These are phyloP conservation scores for Trachelus stipa DNA, from an alignment of 2,888 invertebrate genomes.

Conservation along the genomic window DNA sequence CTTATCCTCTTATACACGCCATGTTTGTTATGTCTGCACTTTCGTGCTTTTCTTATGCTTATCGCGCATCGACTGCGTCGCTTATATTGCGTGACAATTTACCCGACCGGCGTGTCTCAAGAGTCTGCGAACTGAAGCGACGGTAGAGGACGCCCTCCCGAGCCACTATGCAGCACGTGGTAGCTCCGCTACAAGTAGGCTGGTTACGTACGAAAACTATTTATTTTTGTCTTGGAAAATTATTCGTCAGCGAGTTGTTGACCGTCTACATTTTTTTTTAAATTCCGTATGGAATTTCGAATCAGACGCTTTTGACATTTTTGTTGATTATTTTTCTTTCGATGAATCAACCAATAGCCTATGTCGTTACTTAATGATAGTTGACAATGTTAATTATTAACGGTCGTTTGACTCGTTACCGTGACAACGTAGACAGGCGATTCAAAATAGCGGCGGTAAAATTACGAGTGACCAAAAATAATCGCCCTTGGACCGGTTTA, in stretches of 20 bases:
- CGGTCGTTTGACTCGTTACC: background rate
- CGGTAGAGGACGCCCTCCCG: background rate
- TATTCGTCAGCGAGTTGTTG: background rate
- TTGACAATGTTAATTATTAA: background rate
- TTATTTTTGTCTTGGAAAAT: background rate
- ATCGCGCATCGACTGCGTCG: background rate
- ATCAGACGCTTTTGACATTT: background rate
- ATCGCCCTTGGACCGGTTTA: background rate
- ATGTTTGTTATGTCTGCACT: constrained; percentile 6
- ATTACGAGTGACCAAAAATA: background rate
- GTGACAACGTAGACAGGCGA: background rate
- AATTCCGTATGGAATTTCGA: background rate
- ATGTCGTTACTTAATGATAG: background rate
- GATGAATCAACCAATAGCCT: background rate
- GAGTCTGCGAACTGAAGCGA: background rate
- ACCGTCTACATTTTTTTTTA: background rate
- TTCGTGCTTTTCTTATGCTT: constrained; percentile 11
- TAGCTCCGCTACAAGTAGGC: background rate
- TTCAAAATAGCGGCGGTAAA: background rate
- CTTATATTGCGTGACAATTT: constrained; percentile 9
- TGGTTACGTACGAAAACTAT: background rate
- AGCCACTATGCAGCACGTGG: background rate
- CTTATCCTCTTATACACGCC: constrained; percentile 38
- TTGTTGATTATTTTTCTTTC: background rate
- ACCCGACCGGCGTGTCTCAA: background rate